Evolutionary conservation across 2,888 invertebrate species (phyloP).

Genomic region (Diaprepes abbreviatus): DNA sequence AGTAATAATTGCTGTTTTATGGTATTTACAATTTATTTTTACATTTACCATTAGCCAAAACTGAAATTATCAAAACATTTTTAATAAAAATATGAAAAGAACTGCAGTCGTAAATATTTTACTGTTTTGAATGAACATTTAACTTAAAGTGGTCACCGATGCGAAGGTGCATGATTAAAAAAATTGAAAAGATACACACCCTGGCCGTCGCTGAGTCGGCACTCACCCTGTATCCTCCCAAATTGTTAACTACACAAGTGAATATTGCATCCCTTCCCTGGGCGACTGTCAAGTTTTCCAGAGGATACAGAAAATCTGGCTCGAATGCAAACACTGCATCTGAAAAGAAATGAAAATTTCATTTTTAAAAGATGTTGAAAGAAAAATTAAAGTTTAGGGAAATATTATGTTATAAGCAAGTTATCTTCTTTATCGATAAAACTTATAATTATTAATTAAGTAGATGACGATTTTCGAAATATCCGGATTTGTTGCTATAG

Average conservation of each 20-base stretch:
- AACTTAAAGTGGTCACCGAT: constrained; percentile 52
- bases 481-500: too few relatives aligned
- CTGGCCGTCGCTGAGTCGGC: constrained; percentile 86
- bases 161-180: constrained; percentile 58
- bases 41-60: too few relatives aligned
- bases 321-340: constrained; percentile 81
- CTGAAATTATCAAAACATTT: too few relatives aligned
- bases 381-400: too few relatives aligned
- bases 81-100: too few relatives aligned
- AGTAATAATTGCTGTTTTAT: too few relatives aligned
- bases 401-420: too few relatives aligned
- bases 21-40: too few relatives aligned
- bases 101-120: not conserved
- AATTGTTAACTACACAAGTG: constrained; percentile 88
- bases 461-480: too few relatives aligned
- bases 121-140: constrained; percentile 35
- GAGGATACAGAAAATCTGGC: constrained; percentile 83
- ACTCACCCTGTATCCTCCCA: constrained; percentile 90
- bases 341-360: constrained; percentile 57
- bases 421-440: too few relatives aligned
- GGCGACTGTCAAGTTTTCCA: constrained; percentile 87
- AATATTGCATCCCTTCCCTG: constrained; percentile 88
- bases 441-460: too few relatives aligned
- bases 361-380: too few relatives aligned
- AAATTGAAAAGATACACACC: constrained; percentile 78